These are phyloP conservation scores for Magallana ariakensis DNA, from an alignment of 1,140 invertebrate genomes.

Conservation along the genomic window DNA sequence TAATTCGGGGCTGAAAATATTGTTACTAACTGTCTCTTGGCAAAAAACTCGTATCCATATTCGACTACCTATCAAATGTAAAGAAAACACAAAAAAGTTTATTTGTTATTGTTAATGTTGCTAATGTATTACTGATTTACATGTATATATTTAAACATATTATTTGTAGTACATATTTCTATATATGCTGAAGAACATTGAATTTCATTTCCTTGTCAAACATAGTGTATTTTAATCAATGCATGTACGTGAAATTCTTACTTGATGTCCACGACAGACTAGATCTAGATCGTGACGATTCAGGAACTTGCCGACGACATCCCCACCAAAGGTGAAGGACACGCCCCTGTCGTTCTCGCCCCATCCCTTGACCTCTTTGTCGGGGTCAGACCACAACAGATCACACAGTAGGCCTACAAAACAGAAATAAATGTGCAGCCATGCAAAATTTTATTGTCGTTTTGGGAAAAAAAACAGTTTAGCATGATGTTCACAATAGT, in stretches of 20 bases:
- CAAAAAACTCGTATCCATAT: constrained; percentile 85
- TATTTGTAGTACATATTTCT: too few relatives aligned
- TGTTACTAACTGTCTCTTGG: constrained; percentile 80
- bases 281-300: constrained; percentile 83
- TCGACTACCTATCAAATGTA: constrained; percentile 81
- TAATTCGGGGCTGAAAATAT: constrained; percentile 80
- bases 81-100: too few relatives aligned
- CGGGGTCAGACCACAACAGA: constrained; percentile 98
- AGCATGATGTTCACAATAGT: too few relatives aligned
- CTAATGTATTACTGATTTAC: too few relatives aligned
- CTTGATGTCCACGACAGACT: constrained; percentile 84
- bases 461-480: too few relatives aligned
- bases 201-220: too few relatives aligned
- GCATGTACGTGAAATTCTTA: constrained; percentile 54
- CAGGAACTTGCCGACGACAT: constrained; percentile 81
- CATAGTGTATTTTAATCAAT: too few relatives aligned
- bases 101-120: too few relatives aligned
- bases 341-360: constrained; percentile 83
- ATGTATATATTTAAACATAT: too few relatives aligned
- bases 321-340: constrained; percentile 82
- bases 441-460: too few relatives aligned
- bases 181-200: too few relatives aligned
- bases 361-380: constrained; percentile 86
- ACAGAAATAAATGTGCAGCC: not conserved
- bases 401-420: constrained; percentile 90